A percentile compares a stretch with the other conserved stretches of the same genome.
These are phyloP conservation scores for Tetheella fluctuosa DNA, from an alignment of 2,888 invertebrate genomes.

Conservation along the genomic window DNA sequence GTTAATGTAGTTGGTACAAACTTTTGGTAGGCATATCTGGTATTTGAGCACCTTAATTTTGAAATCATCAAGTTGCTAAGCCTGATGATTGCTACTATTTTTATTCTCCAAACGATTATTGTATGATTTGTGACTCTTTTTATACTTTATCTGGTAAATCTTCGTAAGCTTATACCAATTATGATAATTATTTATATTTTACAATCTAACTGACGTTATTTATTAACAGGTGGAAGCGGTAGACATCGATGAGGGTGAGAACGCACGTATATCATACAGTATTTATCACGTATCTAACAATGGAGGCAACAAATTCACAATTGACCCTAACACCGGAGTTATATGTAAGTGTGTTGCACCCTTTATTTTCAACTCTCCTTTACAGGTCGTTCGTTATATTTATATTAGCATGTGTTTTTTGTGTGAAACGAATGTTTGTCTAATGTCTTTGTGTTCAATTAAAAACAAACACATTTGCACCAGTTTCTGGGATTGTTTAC, in stretches of 20 bases:
- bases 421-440: background rate
- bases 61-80: too few relatives aligned
- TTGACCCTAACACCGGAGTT: slow-evolving; percentile 91
- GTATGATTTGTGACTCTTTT: too few relatives aligned
- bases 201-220: slow-evolving; percentile 12
- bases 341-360: slow-evolving; percentile 74
- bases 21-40: too few relatives aligned
- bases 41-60: too few relatives aligned
- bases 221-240: slow-evolving; percentile 87
- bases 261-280: slow-evolving; percentile 91
- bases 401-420: slow-evolving; percentile 5
- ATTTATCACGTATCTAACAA: slow-evolving; percentile 96
- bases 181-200: too few relatives aligned
- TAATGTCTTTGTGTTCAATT: background rate
- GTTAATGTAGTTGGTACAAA: too few relatives aligned
- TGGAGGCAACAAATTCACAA: slow-evolving; percentile 93
- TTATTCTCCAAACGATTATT: too few relatives aligned
- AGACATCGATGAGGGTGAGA: slow-evolving; percentile 94
- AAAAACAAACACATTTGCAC: background rate
- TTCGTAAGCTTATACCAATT: too few relatives aligned
- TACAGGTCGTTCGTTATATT: background rate
- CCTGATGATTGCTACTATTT: too few relatives aligned
- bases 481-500: background rate
- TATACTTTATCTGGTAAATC: too few relatives aligned
- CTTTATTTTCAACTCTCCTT: slow-evolving; percentile 15